phyloP scores from a whole-genome alignment of 2,888 invertebrate species.

The Ectropis crepuscularia region DNA sequence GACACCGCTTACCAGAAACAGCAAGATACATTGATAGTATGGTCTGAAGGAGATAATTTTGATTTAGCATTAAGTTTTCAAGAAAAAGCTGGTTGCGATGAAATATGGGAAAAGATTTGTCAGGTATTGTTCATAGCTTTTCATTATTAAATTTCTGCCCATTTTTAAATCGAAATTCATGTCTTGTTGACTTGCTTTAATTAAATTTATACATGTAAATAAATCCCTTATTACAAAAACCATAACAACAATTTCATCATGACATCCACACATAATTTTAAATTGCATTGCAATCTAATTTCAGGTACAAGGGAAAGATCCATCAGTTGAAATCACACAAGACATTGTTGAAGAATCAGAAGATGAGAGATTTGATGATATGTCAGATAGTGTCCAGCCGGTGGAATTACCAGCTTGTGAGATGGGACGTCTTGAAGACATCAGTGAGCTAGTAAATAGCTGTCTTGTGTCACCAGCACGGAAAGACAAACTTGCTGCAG shows the following conservation, averaged over 20 bases:
- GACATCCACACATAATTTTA: neutral
- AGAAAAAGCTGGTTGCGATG: slow-evolving; percentile 99
- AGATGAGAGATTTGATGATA: slow-evolving; percentile 98
- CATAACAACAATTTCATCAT: too few relatives aligned
- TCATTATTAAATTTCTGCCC: neutral
- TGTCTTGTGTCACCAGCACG: slow-evolving; percentile 95
- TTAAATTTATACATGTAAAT: too few relatives aligned
- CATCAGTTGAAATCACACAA: slow-evolving; percentile 98
- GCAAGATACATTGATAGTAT: slow-evolving; percentile 99
- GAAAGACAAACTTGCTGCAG: slow-evolving; percentile 97
- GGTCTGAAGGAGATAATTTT: slow-evolving; percentile 99
- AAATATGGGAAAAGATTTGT: slow-evolving; percentile 99
- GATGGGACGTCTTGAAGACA: slow-evolving; percentile 96
- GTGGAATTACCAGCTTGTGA: slow-evolving; percentile 98
- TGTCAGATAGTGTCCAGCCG: slow-evolving; percentile 96
- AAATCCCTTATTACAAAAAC: too few relatives aligned
- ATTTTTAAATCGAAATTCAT: neutral
- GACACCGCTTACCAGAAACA: slow-evolving; percentile 99
- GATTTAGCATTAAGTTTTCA: slow-evolving; percentile 99
- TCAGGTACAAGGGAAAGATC: slow-evolving; percentile 99
- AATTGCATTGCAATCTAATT: slow-evolving; percentile 41
- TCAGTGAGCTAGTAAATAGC: slow-evolving; percentile 95
- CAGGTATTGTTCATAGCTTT: slow-evolving; percentile 84
- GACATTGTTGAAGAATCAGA: slow-evolving; percentile 98
- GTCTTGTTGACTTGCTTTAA: too few relatives aligned